A percentile compares a stretch with the other conserved stretches of the same genome.
Conservation (phyloP, 2,797 vertebrate genomes). For the Rhabdophis nuchalis region DNA sequence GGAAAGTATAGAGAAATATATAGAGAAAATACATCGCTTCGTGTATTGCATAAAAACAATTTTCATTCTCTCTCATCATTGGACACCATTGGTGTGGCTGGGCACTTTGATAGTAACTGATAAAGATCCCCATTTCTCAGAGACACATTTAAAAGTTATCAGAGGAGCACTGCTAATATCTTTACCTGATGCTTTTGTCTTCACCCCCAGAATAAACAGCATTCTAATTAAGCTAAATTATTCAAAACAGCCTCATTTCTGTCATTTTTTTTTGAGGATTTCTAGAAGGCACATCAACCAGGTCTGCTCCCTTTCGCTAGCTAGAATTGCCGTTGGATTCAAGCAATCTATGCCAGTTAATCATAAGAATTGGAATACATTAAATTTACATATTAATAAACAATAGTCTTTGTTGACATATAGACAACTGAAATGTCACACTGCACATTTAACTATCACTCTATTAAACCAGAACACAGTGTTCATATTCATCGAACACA, state of each 20-base stretch:
- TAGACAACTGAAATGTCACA: neutral
- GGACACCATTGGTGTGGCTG: neutral
- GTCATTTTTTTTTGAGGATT: neutral
- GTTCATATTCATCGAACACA: neutral
- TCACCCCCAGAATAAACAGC: neutral
- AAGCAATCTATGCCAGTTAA: neutral
- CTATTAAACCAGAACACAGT: neutral
- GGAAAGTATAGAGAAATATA: neutral
- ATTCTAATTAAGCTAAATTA: neutral
- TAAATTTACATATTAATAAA: conserved; percentile 1
- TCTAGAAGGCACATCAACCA: neutral
- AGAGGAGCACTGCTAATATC: neutral
- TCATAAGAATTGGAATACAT: neutral
- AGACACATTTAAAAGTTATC: neutral
- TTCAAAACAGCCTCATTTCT: neutral
- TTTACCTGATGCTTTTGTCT: neutral
- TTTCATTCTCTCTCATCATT: neutral
- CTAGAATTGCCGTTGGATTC: neutral
- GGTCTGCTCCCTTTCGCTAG: neutral
- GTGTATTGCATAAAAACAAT: neutral
- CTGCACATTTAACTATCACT: neutral
- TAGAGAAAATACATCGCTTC: neutral
- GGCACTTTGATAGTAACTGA: neutral
- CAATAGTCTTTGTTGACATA: neutral
- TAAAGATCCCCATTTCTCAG: neutral